Base-by-base conservation (phyloP, 2,113 vertebrate species). In the Phaetusa simplex region DNA sequence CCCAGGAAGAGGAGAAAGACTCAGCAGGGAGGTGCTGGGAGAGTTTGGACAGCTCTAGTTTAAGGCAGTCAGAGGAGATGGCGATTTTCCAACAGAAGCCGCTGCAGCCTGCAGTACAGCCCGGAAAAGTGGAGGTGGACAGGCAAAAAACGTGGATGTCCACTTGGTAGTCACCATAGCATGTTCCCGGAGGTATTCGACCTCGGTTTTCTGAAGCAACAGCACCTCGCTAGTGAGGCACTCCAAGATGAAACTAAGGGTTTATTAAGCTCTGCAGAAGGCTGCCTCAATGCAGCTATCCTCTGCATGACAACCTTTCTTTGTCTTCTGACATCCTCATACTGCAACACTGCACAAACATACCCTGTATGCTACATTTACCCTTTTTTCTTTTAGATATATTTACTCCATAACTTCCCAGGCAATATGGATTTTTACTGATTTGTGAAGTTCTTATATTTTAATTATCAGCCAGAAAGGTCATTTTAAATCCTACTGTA, bases 111-210 rank as follows among this genome's bases (percentile, higher is more conserved):
- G 9, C 0, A 2, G 20, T 2, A 76, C 56, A 12, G 56, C 40
- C 55, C 0, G 0, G 50, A 12, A n/a, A 40, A 67, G 3, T 1
- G 0, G 38, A 32, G 32, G 2, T 1, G 32, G n/a, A 12, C 49
- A 4, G 45, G 55, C 23, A 43, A 8, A 30, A 62, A 10, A 4
- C 1, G 23, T 16, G 62, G 5, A 22, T 49, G 49, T 2, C 6
- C 7, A 9, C 72, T 0, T 5, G 49, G 52, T 8, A 26, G 67
- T 47, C 27, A 12, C 6, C 30, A 3, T 3, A 14, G 20, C 0
- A 1, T 3, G 34, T 0, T 34, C 36, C 85, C 8, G 1, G 11
- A 38, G 22, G 8, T 19, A 11, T 8, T 38, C 4, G 1, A 26
- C 53, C 20, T 8, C 65, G 16, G 5, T 2, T 79, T 70, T 26